Evolutionary conservation across 2,797 vertebrate genomes (phyloP), one percentile per base, ranked within the genome.

Genomic region (Podargus strigoides): DNA sequence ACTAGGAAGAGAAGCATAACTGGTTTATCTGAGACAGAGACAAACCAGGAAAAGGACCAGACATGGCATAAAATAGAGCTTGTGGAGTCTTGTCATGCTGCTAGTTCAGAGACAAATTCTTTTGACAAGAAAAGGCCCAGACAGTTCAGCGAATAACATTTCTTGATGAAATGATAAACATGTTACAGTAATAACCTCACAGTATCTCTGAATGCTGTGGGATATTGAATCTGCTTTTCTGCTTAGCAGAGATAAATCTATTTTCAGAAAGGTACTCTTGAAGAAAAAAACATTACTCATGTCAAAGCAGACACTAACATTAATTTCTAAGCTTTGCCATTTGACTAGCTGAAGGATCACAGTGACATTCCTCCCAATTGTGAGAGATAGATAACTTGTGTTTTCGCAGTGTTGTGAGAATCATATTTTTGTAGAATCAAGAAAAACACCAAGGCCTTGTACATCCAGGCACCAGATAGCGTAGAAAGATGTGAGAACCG

Each of bases 151-250:
- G 93, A 82, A 77, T 76, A 75, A 94, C 60, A 69, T 90, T 78
- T 85, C 85, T 95, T 27, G 85, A 93, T 91, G 72, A 96, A 97
- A 90, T 79, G 67, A 93, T 91, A 86, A 92, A 93, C 67, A 70
- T 39, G 74, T 78, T 89, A 62, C 77, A 91, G 89, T 50, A 94
- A 95, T 92, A 95, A 96, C 72, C 85, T 87, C 67, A 87, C 50
- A 39, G 20, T 41, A 62, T 82, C 89, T 83, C 84, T 90, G 75
- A 96, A 96, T 85, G 26, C 49, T 82, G 50, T 69, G 66, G 73
- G 86, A 92, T 60, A 94, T 47, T 92, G 79, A 80, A 82, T 95
- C 58, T 88, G 67, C 52, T 76, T 73, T 93, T 74, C 66, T 70
- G 55, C 63, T 95, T 91, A 91, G 64, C 79, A 81, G 89, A 97